Evolutionary conservation across 2,113 vertebrate species (phyloP), one percentile per base, ranked within the genome.

Genomic region (Vulpes ferrilata): DNA sequence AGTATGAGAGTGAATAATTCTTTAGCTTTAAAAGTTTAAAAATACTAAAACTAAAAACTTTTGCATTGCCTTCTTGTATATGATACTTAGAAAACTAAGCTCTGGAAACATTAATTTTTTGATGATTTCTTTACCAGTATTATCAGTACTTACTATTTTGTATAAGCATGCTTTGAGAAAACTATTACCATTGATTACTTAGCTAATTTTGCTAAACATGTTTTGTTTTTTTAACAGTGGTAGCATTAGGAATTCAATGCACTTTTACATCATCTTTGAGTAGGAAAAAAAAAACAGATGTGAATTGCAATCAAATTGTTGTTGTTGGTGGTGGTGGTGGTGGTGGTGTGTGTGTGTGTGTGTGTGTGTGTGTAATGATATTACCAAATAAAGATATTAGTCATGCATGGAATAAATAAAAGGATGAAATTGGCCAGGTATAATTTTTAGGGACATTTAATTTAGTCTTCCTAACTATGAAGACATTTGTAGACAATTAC

Each of bases 261-360:
- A 27, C 67, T 93, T 76, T 64, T 96, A 89, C 94, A 53, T 69
- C 81, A n/a, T 97, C 88, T 60, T 30, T 17, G 92, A 92, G 93
- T 93, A 81, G 92, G 43, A 94, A 59, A 96, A 64, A 38, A 96
- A 65, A 98, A 81, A 65, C 82, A 83, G 35, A 25, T 92, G 23
- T 65, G 96, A 98, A 98, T 91, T 73, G 27, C 97, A 97, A 94
- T 97, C 76, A 97, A 85, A 19, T 65, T 93, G 60, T 98, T 97
- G 2, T 69, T 82, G 35, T 43, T 43, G 43, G 1, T 43, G 43
- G 43, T 43, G 7, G 43, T 22, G 86, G 20, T 20, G 7, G 32
- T 32, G 43, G 43, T 48, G 35, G 15, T 73, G n/a, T n/a, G 8
- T 73, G 53, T 83, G 35, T 27, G 27, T 23, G 25, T 43, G 79